phyloP scores from a whole-genome alignment of 2,113 vertebrate genomes.

The Puma concolor region DNA sequence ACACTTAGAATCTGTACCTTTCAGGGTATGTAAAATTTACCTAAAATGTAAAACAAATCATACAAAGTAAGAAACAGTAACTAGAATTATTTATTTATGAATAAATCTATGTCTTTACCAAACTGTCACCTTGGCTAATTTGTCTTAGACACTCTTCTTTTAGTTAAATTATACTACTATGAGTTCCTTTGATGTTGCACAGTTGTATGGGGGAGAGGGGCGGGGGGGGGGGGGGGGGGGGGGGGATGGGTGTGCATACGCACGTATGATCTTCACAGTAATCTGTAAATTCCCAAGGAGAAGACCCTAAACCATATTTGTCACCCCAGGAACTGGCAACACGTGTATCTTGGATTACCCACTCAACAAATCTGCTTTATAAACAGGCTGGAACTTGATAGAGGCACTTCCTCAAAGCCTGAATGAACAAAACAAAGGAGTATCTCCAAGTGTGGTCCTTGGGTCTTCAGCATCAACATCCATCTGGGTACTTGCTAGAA shows the following conservation, averaged over 20 bases:
- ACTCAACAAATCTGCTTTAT: not conserved
- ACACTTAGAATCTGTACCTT: not conserved
- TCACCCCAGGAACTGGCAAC: not conserved
- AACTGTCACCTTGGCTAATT: not conserved
- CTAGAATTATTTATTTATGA: not conserved
- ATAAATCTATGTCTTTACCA: not conserved
- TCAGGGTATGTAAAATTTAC: not conserved
- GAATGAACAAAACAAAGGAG: not conserved
- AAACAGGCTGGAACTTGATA: not conserved
- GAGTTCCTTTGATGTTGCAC: not conserved
- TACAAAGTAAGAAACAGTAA: not conserved
- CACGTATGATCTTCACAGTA: not conserved
- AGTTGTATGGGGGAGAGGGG: not conserved
- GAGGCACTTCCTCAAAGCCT: not conserved
- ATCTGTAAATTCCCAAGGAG: not conserved
- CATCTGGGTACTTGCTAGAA: not conserved
- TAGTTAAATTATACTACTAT: not conserved
- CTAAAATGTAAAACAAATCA: not conserved
- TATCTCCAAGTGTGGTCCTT: not conserved
- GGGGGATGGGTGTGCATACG: not conserved
- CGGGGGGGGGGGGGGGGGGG: no score
- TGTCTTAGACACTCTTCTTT: not conserved
- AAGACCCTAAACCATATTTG: not conserved
- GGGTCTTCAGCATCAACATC: not conserved
- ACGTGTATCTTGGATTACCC: not conserved